Conservation (phyloP, 2,113 vertebrate genomes). For the Tamias sibiricus region DNA sequence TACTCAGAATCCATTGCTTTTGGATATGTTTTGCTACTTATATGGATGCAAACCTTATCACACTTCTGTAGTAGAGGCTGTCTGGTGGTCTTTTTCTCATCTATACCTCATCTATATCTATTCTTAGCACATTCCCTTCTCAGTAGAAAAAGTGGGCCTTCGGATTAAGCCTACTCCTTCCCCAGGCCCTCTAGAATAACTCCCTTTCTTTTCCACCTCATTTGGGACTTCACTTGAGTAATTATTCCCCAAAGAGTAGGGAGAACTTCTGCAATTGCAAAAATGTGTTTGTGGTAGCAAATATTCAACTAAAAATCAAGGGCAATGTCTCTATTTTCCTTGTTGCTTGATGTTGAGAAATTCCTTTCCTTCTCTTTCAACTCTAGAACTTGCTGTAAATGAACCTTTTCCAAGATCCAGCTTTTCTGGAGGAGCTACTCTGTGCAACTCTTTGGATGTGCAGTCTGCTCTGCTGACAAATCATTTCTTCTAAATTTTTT, state of each 20-base stretch:
- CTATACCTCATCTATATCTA: background rate
- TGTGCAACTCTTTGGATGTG: background rate
- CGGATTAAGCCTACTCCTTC: background rate
- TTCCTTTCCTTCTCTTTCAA: background rate
- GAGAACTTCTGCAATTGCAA: background rate
- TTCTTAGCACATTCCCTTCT: background rate
- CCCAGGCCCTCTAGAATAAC: background rate
- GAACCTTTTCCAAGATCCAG: background rate
- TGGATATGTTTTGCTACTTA: background rate
- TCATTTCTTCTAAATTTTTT: background rate
- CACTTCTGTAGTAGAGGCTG: background rate
- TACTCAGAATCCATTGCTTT: background rate
- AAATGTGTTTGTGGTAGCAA: background rate
- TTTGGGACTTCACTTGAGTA: background rate
- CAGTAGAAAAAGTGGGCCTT: background rate
- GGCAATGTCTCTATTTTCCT: background rate
- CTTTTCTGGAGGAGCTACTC: background rate
- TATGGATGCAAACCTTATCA: background rate
- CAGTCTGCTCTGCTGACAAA: background rate
- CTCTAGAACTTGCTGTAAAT: background rate
- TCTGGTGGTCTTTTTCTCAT: background rate
- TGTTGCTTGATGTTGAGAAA: background rate
- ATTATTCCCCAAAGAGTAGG: background rate
- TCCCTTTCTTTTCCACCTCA: background rate
- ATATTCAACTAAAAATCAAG: background rate